phyloP scores from a whole-genome alignment of 2,888 invertebrate species.

The Rambutsinella grinnellia region DNA sequence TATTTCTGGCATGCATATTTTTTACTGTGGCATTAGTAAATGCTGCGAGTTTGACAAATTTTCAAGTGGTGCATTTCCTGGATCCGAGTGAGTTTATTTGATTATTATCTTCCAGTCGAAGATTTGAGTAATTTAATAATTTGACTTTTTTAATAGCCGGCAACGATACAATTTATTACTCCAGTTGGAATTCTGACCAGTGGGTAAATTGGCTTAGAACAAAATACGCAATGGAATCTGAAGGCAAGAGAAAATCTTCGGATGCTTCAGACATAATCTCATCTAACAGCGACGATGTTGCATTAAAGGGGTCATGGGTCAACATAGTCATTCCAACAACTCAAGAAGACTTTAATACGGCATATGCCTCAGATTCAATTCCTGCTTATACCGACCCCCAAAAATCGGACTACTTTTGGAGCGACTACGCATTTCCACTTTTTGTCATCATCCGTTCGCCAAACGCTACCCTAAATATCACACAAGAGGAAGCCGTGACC shows the following conservation, averaged over 20 bases:
- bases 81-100: conserved; percentile 51
- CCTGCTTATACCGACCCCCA: conserved; percentile 40
- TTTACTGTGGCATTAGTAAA: too few relatives aligned
- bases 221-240: conserved; percentile 30
- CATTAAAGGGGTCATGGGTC: conserved; percentile 41
- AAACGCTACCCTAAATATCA: conserved; percentile 33
- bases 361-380: conserved; percentile 38
- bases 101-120: neutral
- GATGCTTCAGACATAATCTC: too few relatives aligned
- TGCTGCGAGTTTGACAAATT: too few relatives aligned
- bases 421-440: conserved; percentile 50
- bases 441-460: conserved; percentile 50
- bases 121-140: neutral
- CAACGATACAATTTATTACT: conserved; percentile 27
- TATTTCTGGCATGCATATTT: too few relatives aligned
- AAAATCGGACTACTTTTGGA: conserved; percentile 53
- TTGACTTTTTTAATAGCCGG: conserved; percentile 12
- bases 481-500: conserved; percentile 15
- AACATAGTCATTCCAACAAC: conserved; percentile 42
- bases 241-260: conserved; percentile 6
- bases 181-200: conserved; percentile 57
- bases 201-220: conserved; percentile 53
- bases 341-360: conserved; percentile 34
- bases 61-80: conserved; percentile 55
- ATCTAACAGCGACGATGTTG: neutral